phyloP scores from a whole-genome alignment of 2,888 invertebrate genomes.

The Bombylius major region DNA sequence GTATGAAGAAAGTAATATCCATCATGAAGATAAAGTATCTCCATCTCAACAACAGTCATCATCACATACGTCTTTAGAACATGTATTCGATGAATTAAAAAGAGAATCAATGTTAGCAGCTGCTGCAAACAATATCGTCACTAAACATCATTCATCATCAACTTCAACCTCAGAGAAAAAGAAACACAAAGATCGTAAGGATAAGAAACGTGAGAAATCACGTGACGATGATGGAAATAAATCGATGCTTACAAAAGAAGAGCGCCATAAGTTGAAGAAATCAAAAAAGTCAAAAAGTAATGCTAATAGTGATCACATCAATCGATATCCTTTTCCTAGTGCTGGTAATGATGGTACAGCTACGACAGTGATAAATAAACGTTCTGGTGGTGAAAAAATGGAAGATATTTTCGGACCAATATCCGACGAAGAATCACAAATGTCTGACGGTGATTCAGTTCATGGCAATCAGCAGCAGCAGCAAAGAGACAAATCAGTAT shows the following conservation, averaged over 20 bases:
- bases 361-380: constrained; percentile 32
- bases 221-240: constrained; percentile 22
- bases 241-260: constrained; percentile 30
- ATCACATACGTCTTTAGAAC: constrained; percentile 29
- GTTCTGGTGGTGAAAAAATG: constrained; percentile 74
- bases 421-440: constrained; percentile 51
- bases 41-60: background rate
- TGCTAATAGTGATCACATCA: constrained; percentile 3
- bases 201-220: constrained; percentile 33
- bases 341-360: constrained; percentile 28
- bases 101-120: constrained; percentile 23
- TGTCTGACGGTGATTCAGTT: constrained; percentile 22
- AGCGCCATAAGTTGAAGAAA: constrained; percentile 39
- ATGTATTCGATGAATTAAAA: constrained; percentile 40
- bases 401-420: constrained; percentile 80
- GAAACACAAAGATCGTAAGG: constrained; percentile 35
- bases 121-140: constrained; percentile 11
- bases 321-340: background rate
- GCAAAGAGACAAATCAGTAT: background rate
- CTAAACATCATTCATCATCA: constrained; percentile 7
- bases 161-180: constrained; percentile 22
- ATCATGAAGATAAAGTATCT: background rate
- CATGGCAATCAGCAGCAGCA: background rate
- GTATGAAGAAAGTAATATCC: background rate
- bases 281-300: constrained; percentile 42